These are phyloP conservation scores for Ernsta delagoae DNA, from an alignment of 2,888 invertebrate species.

Conservation along the genomic window DNA sequence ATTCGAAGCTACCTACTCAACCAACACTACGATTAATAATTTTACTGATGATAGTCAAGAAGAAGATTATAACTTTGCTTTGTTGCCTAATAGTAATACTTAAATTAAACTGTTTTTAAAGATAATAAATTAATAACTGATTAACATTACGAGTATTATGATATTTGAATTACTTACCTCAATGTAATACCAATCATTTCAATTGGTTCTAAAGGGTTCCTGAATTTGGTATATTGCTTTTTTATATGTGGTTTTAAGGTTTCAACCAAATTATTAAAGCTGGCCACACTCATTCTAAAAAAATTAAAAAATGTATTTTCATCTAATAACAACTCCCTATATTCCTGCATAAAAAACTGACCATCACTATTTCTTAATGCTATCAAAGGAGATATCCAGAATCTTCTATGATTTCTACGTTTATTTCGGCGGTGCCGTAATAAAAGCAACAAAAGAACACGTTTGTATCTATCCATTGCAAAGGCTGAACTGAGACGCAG, in stretches of 20 bases:
- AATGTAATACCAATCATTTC: conserved; percentile 43
- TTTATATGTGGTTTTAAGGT: conserved; percentile 36
- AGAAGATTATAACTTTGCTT: not conserved
- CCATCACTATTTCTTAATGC: conserved; percentile 35
- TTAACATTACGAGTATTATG: not conserved
- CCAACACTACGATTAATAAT: too few relatives aligned
- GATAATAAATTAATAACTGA: not conserved
- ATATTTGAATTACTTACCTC: conserved; percentile 39
- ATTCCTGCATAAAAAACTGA: conserved; percentile 41
- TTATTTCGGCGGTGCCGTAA: too few relatives aligned
- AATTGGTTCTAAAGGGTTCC: conserved; percentile 42
- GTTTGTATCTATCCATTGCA: conserved; percentile 30
- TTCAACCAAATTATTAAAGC: conserved; percentile 13
- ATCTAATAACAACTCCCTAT: conserved; percentile 41
- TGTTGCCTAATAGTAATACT: not conserved
- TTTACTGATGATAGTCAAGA: not conserved
- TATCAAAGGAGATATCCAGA: conserved; percentile 43
- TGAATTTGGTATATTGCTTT: conserved; percentile 42
- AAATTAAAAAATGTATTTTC: conserved; percentile 40
- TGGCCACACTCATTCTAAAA: not conserved
- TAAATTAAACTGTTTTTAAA: not conserved
- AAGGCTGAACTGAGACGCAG: conserved; percentile 1
- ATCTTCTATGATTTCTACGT: conserved; percentile 38
- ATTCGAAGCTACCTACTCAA: too few relatives aligned
- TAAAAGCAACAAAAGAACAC: conserved; percentile 27